Evolutionary conservation across 30 jellyfish, hydroid and myxozoan species (phyloP), one percentile per base, ranked within the genome.

Genomic region (Nemopilema nomurai): DNA sequence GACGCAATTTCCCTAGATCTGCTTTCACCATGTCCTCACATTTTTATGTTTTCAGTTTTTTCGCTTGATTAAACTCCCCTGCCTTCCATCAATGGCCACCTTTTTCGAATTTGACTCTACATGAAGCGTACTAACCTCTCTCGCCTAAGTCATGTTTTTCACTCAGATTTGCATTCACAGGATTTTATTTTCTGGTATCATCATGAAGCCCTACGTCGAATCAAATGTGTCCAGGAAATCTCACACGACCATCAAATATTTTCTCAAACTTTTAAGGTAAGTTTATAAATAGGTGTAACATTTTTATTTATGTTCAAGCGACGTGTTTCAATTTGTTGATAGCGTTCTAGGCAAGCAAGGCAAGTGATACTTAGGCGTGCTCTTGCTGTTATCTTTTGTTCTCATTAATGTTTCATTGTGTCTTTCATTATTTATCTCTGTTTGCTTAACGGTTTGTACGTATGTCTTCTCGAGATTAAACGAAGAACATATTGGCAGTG

Each of bases 161-260:
- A 16, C 77, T 18, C 13, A 0, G 24, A 1, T 23, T 67, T 67
- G 1, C 77, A 41, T 41, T 41, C 57, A 41, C 67, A 95, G 99
- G 32, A 95, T 95, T 64, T 75, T 95, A 22, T 95, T 95, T 71
- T 95, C 98, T 86, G 99, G 97, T 6, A 89, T 95, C 1, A 74
- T 90, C 27, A 89, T 95, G 99, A 90, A 95, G 72, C 97, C 97
- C 9, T 95, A 95, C 66, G 97, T 90, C 20, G 99, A 95, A 79
- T 89, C 97, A n/a, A 95, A 95, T 66, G 97, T 95, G 9, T 89
- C 97, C 9, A 71, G 97, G 67, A 90, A 95, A 49, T 95, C 99
- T 22, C 97, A 90, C 76, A 90, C 97, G 0, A 90, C 99, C 4
- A 95, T 95, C 62, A 89, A 95, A 63, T 90, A 90, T 64, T 89